Percentiles rank a stretch among this genome's conserved stretches.
Conservation (phyloP, 2,113 vertebrate genomes). For the Hydropotes inermis region DNA sequence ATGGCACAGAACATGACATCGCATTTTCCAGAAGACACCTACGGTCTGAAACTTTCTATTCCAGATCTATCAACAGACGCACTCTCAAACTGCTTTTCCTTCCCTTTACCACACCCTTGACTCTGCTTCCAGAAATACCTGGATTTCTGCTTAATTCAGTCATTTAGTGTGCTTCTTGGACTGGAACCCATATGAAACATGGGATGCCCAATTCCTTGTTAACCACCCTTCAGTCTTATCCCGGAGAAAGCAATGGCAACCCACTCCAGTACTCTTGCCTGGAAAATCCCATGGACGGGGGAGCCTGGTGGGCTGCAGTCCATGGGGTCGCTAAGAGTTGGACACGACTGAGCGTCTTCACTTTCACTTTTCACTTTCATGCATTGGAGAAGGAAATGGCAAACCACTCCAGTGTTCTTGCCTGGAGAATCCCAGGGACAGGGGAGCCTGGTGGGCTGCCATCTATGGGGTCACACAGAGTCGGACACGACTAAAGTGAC, state of each 20-base stretch:
- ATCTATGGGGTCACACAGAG: background rate
- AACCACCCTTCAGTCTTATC: background rate
- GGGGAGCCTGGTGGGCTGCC: background rate
- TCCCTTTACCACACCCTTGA: rapidly evolving
- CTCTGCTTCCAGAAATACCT: background rate
- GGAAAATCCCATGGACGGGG: background rate
- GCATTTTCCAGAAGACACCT: slow-evolving; percentile 27
- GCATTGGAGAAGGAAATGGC: background rate
- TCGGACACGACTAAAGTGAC: background rate
- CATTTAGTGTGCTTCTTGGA: background rate
- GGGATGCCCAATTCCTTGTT: background rate
- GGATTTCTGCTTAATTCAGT: background rate
- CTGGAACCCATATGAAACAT: background rate
- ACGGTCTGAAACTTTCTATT: background rate
- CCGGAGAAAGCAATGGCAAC: background rate
- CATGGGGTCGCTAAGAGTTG: background rate
- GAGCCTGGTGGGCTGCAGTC: background rate
- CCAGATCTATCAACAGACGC: background rate
- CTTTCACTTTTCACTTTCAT: background rate
- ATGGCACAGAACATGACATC: background rate
- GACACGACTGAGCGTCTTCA: background rate
- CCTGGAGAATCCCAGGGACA: background rate
- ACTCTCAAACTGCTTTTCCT: background rate
- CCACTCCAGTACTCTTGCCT: background rate
- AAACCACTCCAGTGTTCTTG: background rate